Conservation (phyloP, 2,113 vertebrate genomes). For the Narcine bancroftii region DNA sequence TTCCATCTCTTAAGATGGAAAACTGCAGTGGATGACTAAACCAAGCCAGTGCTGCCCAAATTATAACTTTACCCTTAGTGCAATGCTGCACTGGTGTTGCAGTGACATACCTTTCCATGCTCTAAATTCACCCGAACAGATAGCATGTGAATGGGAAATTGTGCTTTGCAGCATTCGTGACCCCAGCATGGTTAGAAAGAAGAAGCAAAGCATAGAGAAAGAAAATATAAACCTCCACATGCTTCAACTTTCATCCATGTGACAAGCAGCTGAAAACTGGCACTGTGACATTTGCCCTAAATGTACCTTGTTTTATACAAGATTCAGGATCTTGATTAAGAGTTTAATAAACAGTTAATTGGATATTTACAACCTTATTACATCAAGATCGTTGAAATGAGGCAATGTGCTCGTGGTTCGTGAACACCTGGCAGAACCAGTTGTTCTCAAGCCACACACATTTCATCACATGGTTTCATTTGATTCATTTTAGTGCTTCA, state of each 20-base stretch:
- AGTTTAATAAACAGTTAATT: not conserved
- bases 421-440: not conserved
- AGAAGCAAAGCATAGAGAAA: not conserved
- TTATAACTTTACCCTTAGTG: too few species aligned
- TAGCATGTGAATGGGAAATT: too few species aligned
- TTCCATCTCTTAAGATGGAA: too few species aligned
- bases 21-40: too few species aligned
- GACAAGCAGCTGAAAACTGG: not conserved
- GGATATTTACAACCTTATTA: not conserved
- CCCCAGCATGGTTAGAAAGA: too few species aligned
- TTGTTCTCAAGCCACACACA: not conserved
- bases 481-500: not conserved
- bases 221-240: not conserved
- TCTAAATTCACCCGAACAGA: too few species aligned
- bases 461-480: not conserved
- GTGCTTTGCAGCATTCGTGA: too few species aligned
- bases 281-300: not conserved
- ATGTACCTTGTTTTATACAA: not conserved
- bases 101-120: too few species aligned
- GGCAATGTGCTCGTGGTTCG: too few species aligned
- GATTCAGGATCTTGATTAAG: not conserved
- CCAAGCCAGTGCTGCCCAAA: too few species aligned
- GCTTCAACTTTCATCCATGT: not conserved
- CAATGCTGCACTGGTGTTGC: too few species aligned
- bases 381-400: not conserved